These are phyloP conservation scores for Cremastinae sp. DNA, from an alignment of 2,888 invertebrate genomes.

Conservation along the genomic window DNA sequence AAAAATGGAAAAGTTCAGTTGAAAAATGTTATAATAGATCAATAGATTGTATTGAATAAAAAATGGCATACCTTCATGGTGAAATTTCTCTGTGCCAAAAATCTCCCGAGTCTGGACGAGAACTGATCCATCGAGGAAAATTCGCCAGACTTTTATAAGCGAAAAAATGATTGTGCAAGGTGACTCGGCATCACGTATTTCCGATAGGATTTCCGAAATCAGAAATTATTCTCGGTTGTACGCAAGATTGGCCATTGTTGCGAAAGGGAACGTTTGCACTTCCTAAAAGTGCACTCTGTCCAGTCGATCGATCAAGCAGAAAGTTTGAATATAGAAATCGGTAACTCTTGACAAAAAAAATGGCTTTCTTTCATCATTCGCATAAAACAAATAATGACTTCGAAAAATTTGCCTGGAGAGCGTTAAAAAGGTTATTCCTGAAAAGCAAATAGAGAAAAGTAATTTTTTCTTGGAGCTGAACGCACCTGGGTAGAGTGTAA, in stretches of 20 bases:
- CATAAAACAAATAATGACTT: too few species aligned
- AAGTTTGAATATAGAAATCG: conserved; percentile 39
- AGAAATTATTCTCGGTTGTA: conserved; percentile 16
- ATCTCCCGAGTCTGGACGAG: background rate
- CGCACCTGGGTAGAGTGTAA: background rate
- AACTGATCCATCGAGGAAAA: conserved; percentile 38
- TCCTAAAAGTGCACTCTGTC: conserved; percentile 18
- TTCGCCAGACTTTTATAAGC: conserved; percentile 30
- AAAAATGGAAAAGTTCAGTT: background rate
- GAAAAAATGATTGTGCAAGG: conserved; percentile 3
- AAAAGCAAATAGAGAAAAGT: background rate
- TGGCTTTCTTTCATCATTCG: too few species aligned
- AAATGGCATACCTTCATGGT: too few species aligned
- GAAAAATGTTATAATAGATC: too few species aligned
- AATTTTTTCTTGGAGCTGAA: background rate
- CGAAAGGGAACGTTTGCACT: conserved; percentile 25
- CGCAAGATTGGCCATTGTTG: conserved; percentile 33
- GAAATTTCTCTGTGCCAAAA: too few species aligned
- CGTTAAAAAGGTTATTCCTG: background rate
- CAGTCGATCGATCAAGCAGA: conserved; percentile 41
- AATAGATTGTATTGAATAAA: too few species aligned
- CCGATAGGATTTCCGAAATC: conserved; percentile 30
- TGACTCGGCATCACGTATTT: background rate
- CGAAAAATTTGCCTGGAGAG: too few species aligned
- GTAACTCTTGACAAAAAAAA: too few species aligned